Base-by-base conservation (phyloP, 2,888 invertebrate genomes). In the Listrodromus nycthemerus region DNA sequence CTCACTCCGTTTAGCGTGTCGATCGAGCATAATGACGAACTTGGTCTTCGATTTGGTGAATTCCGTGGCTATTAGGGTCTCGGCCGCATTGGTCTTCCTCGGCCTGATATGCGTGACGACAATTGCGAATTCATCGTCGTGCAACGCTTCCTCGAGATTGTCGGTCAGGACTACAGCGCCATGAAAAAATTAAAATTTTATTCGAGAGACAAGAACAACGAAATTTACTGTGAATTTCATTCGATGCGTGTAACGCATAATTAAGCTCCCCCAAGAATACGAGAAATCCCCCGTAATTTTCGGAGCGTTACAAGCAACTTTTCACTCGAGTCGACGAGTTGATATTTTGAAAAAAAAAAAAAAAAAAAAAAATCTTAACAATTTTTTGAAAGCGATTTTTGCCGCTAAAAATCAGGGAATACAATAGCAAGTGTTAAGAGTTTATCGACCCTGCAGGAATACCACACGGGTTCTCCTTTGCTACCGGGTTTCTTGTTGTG, bases 41-140 rank as follows among this genome's bases (percentile, higher is more conserved):
- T 95, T 95, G 80, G 95, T 94, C 77, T 94, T 94, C 0, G 94
- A 93, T 70, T 93, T 93, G 13, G 94, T 94, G 89, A 95, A 95
- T 84, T 95, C 95, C 1, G 95, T 93, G 1, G 94, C 94, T 82
- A 95, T 93, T 2, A 96, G 91, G 0, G 95, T 95, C 90, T 95
- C 95, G 52, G 93, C 91, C 10, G 93, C 92, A 69, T 92, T 91
- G 2, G 93, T 91, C 71, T 94, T 92, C 88, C 94, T 94, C 1
- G 94, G 94, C 86, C 94, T 95, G 80, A 95, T 93, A 87, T 95
- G 95, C 85, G 94, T 94, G 71, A 95, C 88, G 7, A 94, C 94
- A 50, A 95, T 91, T 27, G 95, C 94, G 83, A 95, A 94, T 82
- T 94, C 93, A 87, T 95, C 95, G 67, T 94, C 92, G 86, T 94